A percentile compares a stretch with the other conserved stretches of the same genome.
Evolutionary conservation across 2,113 vertebrate genomes (phyloP).

Genomic region (Marmota monax): DNA sequence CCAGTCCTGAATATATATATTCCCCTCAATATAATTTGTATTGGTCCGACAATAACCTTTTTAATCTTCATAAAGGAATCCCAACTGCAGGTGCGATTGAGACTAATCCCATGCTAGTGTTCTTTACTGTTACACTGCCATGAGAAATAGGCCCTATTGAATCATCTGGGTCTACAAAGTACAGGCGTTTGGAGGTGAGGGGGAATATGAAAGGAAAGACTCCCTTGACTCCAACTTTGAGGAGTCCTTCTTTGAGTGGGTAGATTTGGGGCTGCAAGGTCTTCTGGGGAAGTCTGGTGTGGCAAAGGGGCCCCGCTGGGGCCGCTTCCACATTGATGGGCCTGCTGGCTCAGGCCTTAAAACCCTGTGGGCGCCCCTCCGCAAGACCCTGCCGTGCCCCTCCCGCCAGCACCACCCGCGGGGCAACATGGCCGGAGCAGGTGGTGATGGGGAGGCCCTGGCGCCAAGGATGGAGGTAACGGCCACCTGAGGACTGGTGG

Average conservation of each 20-base stretch:
- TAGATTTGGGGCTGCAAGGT: rapidly evolving
- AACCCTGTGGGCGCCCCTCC: too few relatives aligned
- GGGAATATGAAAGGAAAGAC: not conserved
- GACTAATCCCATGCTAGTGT: not conserved
- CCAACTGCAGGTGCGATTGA: not conserved
- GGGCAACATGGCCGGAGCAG: not conserved
- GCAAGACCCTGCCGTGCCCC: not conserved
- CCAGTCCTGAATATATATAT: not conserved
- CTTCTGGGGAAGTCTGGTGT: rapidly evolving
- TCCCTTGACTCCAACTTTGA: not conserved
- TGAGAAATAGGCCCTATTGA: not conserved
- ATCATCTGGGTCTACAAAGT: not conserved
- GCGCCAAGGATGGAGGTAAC: not conserved
- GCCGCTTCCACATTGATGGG: too few relatives aligned
- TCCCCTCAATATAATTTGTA: not conserved
- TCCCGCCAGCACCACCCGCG: rapidly evolving
- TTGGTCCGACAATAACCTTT: not conserved
- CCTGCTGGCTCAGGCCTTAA: too few relatives aligned
- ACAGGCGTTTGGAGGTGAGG: too few relatives aligned
- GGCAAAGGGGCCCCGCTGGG: too few relatives aligned
- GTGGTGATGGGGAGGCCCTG: rapidly evolving
- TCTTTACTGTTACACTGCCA: not conserved
- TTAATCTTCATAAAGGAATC: not conserved
- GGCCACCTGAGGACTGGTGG: rapidly evolving
- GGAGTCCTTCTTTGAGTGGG: not conserved